Evolutionary conservation across 1,140 invertebrate species (phyloP).

Genomic region (Galendromus occidentalis): DNA sequence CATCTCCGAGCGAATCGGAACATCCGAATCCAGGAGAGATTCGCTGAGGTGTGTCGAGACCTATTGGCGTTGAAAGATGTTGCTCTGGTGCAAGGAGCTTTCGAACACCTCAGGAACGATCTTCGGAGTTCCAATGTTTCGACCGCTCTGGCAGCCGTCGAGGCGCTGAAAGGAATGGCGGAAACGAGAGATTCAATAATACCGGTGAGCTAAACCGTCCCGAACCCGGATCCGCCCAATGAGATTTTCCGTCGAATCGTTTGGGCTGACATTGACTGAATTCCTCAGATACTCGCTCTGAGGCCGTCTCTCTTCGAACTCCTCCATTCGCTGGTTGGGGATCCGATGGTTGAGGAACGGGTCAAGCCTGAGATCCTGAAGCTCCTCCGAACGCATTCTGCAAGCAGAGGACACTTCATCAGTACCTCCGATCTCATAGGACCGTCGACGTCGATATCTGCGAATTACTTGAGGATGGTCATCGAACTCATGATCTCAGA

Average conservation of each 20-base stretch:
- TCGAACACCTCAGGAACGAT: background rate
- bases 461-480: background rate
- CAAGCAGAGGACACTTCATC: background rate
- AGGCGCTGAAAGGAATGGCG: background rate
- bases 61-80: background rate
- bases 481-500: background rate
- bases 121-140: background rate
- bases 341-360: background rate
- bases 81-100: background rate
- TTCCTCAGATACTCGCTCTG: background rate
- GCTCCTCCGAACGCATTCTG: background rate
- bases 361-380: background rate
- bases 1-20: background rate
- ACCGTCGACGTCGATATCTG: background rate
- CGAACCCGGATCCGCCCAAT: background rate
- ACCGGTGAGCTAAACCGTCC: background rate
- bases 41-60: background rate
- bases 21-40: background rate
- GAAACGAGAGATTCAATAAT: background rate
- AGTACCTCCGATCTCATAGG: background rate
- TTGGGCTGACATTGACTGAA: background rate
- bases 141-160: background rate
- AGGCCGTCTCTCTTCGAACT: conserved; percentile 2
- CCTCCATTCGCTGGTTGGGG: background rate
- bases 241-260: too few species aligned